phyloP scores from a whole-genome alignment of 2,888 invertebrate genomes.

The Dorcus hopei region DNA sequence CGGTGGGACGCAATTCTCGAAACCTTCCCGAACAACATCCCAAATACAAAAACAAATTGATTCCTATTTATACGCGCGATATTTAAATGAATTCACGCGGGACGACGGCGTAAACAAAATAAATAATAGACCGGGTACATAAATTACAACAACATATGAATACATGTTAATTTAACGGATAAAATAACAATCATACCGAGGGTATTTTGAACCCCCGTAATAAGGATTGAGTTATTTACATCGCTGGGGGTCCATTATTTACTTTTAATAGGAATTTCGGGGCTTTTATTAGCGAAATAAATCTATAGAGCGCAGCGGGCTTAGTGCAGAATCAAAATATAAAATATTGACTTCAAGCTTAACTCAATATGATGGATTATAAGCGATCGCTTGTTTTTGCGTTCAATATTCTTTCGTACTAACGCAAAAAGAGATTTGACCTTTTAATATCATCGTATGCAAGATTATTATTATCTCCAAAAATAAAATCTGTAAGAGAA shows the following conservation, averaged over 20 bases:
- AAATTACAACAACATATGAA: background rate
- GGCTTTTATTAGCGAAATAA: conserved; percentile 44
- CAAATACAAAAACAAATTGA: too few species aligned
- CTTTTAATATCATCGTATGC: too few species aligned
- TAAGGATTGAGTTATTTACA: conserved; percentile 47
- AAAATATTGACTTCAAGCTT: conserved; percentile 22
- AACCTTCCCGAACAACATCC: too few species aligned
- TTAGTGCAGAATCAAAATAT: conserved; percentile 33
- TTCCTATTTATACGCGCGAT: too few species aligned
- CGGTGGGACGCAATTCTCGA: too few species aligned
- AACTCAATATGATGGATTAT: conserved; percentile 15
- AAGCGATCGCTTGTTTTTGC: background rate
- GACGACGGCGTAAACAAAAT: too few species aligned
- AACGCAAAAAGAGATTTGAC: too few species aligned
- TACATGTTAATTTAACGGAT: conserved; percentile 14
- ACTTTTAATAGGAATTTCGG: conserved; percentile 48
- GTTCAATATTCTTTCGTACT: too few species aligned
- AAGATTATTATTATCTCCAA: too few species aligned
- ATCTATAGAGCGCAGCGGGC: conserved; percentile 31
- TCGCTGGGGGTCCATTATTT: conserved; percentile 48
- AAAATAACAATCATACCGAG: conserved; percentile 21
- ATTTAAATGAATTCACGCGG: too few species aligned
- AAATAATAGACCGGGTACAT: too few species aligned
- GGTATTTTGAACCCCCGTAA: conserved; percentile 35
- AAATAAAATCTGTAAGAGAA: too few species aligned